These are phyloP conservation scores for Pteropus rufus DNA, from an alignment of 2,797 vertebrate genomes.

Conservation along the genomic window DNA sequence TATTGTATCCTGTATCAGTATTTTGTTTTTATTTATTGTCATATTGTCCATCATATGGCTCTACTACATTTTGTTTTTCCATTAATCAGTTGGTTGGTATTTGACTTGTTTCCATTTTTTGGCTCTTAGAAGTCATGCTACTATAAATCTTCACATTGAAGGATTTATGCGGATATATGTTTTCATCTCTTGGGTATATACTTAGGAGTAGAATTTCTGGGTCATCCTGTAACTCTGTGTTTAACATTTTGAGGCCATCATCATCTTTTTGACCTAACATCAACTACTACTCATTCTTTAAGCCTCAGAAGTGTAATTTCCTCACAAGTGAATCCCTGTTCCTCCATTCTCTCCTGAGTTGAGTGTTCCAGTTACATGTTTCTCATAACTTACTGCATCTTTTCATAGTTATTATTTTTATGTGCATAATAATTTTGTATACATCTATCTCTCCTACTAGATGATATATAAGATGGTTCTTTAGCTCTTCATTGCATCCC, in stretches of 20 bases:
- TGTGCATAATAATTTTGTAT: not conserved
- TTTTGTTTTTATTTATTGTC: not conserved
- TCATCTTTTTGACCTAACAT: not conserved
- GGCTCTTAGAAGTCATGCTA: not conserved
- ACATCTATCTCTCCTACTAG: not conserved
- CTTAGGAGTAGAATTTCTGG: not conserved
- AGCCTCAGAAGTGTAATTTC: not conserved
- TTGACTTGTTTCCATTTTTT: not conserved
- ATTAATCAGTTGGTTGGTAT: not conserved
- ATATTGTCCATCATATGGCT: not conserved
- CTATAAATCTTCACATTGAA: not conserved
- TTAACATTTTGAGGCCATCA: not conserved
- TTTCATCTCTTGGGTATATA: not conserved
- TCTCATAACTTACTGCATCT: not conserved
- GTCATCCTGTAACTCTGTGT: not conserved
- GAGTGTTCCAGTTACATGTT: not conserved
- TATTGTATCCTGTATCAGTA: not conserved
- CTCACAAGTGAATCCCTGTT: not conserved
- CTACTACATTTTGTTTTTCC: not conserved
- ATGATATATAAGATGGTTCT: not conserved
- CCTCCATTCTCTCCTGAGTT: not conserved
- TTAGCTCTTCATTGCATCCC: not conserved
- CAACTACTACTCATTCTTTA: not conserved
- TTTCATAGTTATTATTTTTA: not conserved
- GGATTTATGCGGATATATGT: not conserved